Percentiles rank a stretch among this genome's conserved stretches.
Conservation (phyloP, 2,113 vertebrate species). For the Mesoclemmys tuberculata region DNA sequence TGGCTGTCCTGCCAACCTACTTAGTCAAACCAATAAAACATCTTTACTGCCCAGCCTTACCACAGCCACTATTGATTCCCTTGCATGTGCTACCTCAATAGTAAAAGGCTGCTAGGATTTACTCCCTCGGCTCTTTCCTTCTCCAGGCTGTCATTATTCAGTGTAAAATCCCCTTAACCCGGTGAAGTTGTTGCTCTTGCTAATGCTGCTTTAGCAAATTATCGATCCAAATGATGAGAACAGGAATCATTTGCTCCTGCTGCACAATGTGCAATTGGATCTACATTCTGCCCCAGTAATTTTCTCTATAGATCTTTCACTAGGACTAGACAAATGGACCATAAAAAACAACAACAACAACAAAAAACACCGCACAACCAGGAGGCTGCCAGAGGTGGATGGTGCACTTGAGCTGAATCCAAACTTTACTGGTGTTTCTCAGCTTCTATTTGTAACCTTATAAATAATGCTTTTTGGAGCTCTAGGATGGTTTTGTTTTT, state of each 20-base stretch:
- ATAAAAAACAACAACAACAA: slow-evolving; percentile 55
- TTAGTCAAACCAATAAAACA: slow-evolving; percentile 80
- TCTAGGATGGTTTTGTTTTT: slow-evolving; percentile 56
- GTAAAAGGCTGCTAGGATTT: slow-evolving; percentile 82
- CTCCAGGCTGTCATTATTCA: slow-evolving; percentile 78
- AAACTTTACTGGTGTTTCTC: slow-evolving; percentile 76
- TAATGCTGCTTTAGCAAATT: slow-evolving; percentile 83
- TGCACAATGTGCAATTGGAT: slow-evolving; percentile 69
- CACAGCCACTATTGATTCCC: slow-evolving; percentile 80
- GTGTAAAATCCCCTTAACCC: slow-evolving; percentile 74
- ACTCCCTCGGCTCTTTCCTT: slow-evolving; percentile 73
- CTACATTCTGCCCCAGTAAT: slow-evolving; percentile 76
- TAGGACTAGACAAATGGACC: slow-evolving; percentile 71
- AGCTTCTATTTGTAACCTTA: slow-evolving; percentile 76
- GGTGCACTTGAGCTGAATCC: slow-evolving; percentile 74
- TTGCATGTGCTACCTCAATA: slow-evolving; percentile 78
- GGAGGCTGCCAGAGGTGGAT: slow-evolving; percentile 67
- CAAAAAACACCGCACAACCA: not conserved
- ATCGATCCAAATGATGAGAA: slow-evolving; percentile 81
- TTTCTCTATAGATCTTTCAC: slow-evolving; percentile 75
- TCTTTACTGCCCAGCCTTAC: slow-evolving; percentile 78
- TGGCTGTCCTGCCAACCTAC: slow-evolving; percentile 68
- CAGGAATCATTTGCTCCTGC: slow-evolving; percentile 75
- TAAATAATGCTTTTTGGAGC: slow-evolving; percentile 63
- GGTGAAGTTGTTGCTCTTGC: slow-evolving; percentile 79